Evolutionary conservation across 2,797 vertebrate genomes (phyloP).

Genomic region (Gobio occitaniae): DNA sequence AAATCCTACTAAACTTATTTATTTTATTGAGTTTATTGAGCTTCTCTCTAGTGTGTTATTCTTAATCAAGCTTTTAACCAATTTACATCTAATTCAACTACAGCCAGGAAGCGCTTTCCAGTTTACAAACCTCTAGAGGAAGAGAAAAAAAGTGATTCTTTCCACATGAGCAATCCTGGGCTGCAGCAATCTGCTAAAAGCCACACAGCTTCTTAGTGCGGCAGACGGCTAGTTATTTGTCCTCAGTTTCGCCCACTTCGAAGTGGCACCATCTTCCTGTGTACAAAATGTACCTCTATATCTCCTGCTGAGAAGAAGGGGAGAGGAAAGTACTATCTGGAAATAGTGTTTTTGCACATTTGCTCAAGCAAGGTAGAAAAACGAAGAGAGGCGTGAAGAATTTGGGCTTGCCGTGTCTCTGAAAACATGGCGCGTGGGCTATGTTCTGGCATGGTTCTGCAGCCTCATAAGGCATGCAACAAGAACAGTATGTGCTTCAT

Average conservation of each 20-base stretch:
- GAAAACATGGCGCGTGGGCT: conserved; percentile 32
- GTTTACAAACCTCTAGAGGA: conserved; percentile 25
- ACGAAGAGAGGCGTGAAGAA: conserved; percentile 7
- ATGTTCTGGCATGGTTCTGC: conserved; percentile 1
- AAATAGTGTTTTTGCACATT: conserved; percentile 33
- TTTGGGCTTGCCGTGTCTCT: conserved; percentile 11
- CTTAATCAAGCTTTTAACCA: conserved; percentile 20
- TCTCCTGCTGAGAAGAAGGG: conserved; percentile 35
- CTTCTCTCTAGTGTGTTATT: conserved; percentile 4
- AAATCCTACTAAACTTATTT: conserved; percentile 1
- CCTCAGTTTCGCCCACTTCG: background rate
- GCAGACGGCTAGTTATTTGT: conserved; percentile 25
- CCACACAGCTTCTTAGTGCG: background rate
- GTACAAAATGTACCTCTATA: conserved; percentile 38
- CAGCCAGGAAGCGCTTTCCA: conserved; percentile 3
- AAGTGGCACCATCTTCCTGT: conserved; percentile 11
- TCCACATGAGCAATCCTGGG: conserved; percentile 9
- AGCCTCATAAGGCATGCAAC: conserved; percentile 17
- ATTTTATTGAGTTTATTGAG: background rate
- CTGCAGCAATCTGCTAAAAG: conserved; percentile 2
- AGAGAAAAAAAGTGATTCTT: conserved; percentile 2
- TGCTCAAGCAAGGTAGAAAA: conserved; percentile 17
- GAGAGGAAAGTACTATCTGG: conserved; percentile 11
- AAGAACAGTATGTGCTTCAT: conserved; percentile 37
- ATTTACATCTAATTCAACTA: conserved; percentile 22